Evolutionary conservation across 2,113 vertebrate genomes (phyloP).

Genomic region (Sula dactylatra): DNA sequence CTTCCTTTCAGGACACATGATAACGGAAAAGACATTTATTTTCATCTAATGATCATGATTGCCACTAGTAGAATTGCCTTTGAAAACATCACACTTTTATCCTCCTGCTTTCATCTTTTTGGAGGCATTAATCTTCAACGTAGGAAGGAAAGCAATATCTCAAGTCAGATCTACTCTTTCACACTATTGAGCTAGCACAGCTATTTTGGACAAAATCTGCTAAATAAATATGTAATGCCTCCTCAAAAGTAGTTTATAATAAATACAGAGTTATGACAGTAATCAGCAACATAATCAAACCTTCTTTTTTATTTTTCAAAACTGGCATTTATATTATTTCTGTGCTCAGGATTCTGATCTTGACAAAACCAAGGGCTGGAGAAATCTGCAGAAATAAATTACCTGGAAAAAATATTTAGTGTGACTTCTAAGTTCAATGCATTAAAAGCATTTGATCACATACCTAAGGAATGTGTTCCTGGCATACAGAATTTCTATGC

Average conservation of each 20-base stretch:
- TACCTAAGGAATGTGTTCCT: neutral
- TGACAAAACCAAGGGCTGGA: neutral
- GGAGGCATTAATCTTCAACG: neutral
- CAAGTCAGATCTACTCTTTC: neutral
- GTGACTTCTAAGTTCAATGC: neutral
- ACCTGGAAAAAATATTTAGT: neutral
- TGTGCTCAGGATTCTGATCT: neutral
- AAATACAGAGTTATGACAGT: neutral
- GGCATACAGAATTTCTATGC: neutral
- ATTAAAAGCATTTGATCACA: neutral
- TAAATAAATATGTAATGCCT: neutral
- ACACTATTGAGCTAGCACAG: neutral
- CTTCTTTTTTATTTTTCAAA: neutral
- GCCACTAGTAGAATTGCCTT: neutral
- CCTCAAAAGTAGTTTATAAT: neutral
- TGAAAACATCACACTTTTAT: neutral
- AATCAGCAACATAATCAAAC: neutral
- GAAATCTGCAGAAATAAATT: neutral
- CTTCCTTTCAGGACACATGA: neutral
- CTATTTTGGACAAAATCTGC: neutral
- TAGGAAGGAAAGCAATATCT: neutral
- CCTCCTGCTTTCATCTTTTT: constrained; percentile 17
- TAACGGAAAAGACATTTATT: constrained; percentile 32
- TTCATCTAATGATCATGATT: neutral
- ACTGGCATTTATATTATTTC: neutral